Evolutionary conservation across 35 echinoderm and acorn worm genomes (phyloP).

Genomic region (Ophiothrix spiculata): DNA sequence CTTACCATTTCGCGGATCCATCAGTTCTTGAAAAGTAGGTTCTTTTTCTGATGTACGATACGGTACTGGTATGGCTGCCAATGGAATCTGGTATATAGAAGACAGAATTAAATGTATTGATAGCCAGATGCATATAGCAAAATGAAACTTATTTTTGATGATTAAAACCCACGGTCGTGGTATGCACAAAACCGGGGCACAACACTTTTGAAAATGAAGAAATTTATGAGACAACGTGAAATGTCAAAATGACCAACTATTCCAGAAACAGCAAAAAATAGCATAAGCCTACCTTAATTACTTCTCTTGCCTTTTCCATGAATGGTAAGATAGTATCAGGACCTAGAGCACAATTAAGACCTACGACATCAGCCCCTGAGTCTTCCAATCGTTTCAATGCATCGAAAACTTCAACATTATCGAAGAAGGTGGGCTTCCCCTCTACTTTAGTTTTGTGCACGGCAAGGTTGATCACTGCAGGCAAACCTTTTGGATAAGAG

Average conservation of each 20-base stretch:
- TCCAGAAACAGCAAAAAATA: background rate
- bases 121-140: background rate
- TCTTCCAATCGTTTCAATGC: constrained; percentile 50
- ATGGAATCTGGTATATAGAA: constrained; percentile 9
- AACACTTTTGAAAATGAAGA: background rate
- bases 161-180: background rate
- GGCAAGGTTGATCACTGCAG: constrained; percentile 32
- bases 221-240: too few relatives aligned
- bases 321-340: constrained; percentile 55
- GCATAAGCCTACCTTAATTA: constrained; percentile 7
- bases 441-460: background rate
- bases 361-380: constrained; percentile 63
- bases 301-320: constrained; percentile 27
- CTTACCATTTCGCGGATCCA: constrained; percentile 39
- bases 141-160: background rate
- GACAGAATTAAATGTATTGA: background rate
- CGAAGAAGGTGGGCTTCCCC: constrained; percentile 16
- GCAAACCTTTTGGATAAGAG: constrained; percentile 28
- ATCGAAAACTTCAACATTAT: constrained; percentile 43
- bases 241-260: background rate
- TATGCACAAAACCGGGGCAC: background rate
- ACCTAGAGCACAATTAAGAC: constrained; percentile 61
- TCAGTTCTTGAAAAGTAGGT: constrained; percentile 26
- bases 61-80: constrained; percentile 34
- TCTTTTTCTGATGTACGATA: constrained; percentile 36